Base-by-base conservation (phyloP, 2,797 vertebrate genomes). In the Pseudocheirus occidentalis region DNA sequence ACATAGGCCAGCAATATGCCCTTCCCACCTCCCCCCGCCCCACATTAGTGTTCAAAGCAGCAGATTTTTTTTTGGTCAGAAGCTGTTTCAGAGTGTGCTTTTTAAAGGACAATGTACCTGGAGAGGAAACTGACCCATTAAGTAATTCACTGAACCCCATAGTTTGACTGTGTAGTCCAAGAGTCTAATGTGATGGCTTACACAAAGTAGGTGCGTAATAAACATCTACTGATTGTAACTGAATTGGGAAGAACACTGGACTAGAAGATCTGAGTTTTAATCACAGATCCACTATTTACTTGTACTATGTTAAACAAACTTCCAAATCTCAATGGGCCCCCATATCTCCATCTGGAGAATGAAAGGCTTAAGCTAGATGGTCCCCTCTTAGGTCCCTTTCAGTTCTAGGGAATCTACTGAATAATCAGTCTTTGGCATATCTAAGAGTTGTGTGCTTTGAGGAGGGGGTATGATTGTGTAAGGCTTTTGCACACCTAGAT, bases 71-170 rank as follows among this genome's bases (percentile, higher is more conserved):
- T 91, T 90, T 24, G 9, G 91, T 81, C 57, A 56, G 58, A 89
- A 94, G 53, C 94, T 55, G 93, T 91, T 95, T 95, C 66, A 91
- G 89, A 93, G 58, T 24, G 52, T 90, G 59, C 5, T 55, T 81
- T 11, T 18, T 5, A 93, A 55, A 94, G 91, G 93, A 93, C 4
- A 73, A 16, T 55, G 58, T 28, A 54, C 21, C n/a, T 31, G 73
- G 57, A 53, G 13, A 73, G 94, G 57, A 93, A 96, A 91, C 62
- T 52, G 90, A 55, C 73, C 90, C 34, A 34, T 28, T 90, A 55
- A 4, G 18, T 50, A 46, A 46, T 87, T 9, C 73, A 50, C 21
- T 11, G 40, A 9, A 27, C 40, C 73, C 21, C 73, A 87, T 12
- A 87, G 24, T 50, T 50, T 46, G 34, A n/a, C 27, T 73, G 62